Evolutionary conservation across 2,797 vertebrate species (phyloP).

Genomic region (Gymnothorax javanicus): DNA sequence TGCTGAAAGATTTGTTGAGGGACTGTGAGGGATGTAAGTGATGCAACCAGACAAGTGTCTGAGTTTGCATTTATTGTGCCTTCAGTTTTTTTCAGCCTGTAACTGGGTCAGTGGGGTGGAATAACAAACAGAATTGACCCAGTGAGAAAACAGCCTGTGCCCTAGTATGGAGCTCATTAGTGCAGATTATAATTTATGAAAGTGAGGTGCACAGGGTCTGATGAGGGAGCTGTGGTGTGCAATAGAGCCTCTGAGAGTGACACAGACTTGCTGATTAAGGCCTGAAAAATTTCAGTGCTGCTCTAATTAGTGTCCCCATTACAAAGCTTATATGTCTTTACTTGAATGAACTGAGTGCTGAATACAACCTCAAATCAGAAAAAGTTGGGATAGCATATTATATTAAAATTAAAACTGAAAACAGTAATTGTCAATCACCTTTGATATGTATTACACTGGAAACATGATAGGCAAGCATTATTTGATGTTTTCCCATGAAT

Average conservation of each 20-base stretch:
- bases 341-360: slow-evolving; percentile 63
- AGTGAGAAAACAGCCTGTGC: background rate
- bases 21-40: too few species aligned
- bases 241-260: slow-evolving; percentile 45
- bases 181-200: slow-evolving; percentile 40
- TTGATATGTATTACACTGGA: too few species aligned
- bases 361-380: slow-evolving; percentile 43
- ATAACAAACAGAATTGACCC: slow-evolving; percentile 22
- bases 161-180: slow-evolving; percentile 31
- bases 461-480: too few species aligned
- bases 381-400: too few species aligned
- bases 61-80: slow-evolving; percentile 28
- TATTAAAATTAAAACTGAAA: too few species aligned
- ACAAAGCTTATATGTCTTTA: slow-evolving; percentile 74
- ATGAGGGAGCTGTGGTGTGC: background rate
- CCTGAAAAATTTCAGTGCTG: slow-evolving; percentile 42
- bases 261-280: slow-evolving; percentile 36
- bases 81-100: slow-evolving; percentile 24
- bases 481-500: too few species aligned
- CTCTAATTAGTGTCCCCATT: slow-evolving; percentile 54
- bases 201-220: slow-evolving; percentile 39
- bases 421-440: too few species aligned
- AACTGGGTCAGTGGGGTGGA: slow-evolving; percentile 36
- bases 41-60: background rate
- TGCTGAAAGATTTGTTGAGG: background rate